Base-by-base conservation (phyloP, 35 echinoderm and acorn worm species). In the Apostichopus californicus region DNA sequence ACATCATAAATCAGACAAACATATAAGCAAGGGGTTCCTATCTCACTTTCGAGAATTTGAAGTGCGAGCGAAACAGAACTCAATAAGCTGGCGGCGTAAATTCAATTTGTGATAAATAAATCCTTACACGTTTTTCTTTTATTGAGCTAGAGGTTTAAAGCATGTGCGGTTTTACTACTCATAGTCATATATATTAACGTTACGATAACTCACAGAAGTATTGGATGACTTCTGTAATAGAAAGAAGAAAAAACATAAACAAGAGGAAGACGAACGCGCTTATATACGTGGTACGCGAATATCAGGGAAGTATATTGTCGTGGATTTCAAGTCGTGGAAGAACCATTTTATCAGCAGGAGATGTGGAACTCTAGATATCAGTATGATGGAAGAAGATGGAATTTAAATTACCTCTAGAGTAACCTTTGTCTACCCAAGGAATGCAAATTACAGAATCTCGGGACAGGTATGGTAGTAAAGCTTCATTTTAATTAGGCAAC, bases 91-190 rank as follows among this genome's bases (percentile, higher is more conserved):
- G 21, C 15, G 71, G 71, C 15, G 17, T 75, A 75, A 75, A 75
- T 75, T 75, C 71, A 75, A 75, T 75, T 75, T 75, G 71, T 20
- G 71, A 75, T 75, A 20, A 22, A 75, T 75, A 75, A 75, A 75
- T 75, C 71, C 71, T 75, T 75, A 75, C 71, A 75, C 71, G n/a
- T 75, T 75, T 20, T 46, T 46, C 34, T 75, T 75, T 75, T 75
- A 75, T 75, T 75, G 71, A 75, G 71, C 12, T 75, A 20, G 11
- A 6, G 71, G 17, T 18, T 11, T 68, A 68, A 18, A 22, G 21
- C 20, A 22, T 75, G 71, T 22, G 71, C 20, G 17, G 71, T 75
- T 75, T 75, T 75, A 75, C 71, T 18, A 75, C 71, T 7, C 7
- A 12, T 12, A 61, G 7, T 12, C 58, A 75, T 75, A 75, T 75